Conservation (phyloP, 2,797 vertebrate genomes). For the Synanceia verrucosa region DNA sequence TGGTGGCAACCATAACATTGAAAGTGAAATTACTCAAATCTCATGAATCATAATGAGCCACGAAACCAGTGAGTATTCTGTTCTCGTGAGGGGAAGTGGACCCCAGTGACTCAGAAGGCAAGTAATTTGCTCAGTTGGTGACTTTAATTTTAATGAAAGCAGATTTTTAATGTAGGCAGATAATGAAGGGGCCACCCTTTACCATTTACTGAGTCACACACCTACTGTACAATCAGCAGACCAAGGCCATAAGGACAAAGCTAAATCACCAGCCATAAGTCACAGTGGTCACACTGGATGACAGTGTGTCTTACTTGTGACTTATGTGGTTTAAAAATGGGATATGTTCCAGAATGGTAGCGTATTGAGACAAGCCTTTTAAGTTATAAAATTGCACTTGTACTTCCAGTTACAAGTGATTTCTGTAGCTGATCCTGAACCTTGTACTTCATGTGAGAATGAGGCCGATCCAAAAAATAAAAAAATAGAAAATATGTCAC, state of each 20-base stretch:
- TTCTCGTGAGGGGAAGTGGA: slow-evolving; percentile 9
- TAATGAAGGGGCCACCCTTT: background rate
- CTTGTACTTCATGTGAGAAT: background rate
- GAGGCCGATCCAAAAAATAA: background rate
- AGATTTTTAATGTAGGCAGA: slow-evolving; percentile 2
- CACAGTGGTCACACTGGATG: slow-evolving; percentile 30
- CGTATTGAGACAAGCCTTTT: accelerated
- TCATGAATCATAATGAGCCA: background rate
- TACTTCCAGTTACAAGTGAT: background rate
- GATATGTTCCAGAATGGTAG: background rate
- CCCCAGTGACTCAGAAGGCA: slow-evolving; percentile 5
- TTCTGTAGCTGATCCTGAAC: background rate
- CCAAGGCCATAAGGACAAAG: slow-evolving; percentile 12
- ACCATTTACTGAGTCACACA: slow-evolving; percentile 7
- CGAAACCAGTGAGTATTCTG: background rate
- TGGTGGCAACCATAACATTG: background rate
- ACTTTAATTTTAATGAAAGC: slow-evolving; percentile 27
- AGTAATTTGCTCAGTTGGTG: slow-evolving; percentile 12
- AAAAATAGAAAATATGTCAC: background rate
- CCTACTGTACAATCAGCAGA: slow-evolving; percentile 16
- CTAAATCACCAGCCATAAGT: slow-evolving; percentile 16
- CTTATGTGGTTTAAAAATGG: background rate
- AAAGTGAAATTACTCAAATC: background rate
- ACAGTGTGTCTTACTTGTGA: slow-evolving; percentile 3
- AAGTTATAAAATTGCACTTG: background rate